Evolutionary conservation across 2,888 invertebrate genomes (phyloP).

Genomic region (Athalia cordata): DNA sequence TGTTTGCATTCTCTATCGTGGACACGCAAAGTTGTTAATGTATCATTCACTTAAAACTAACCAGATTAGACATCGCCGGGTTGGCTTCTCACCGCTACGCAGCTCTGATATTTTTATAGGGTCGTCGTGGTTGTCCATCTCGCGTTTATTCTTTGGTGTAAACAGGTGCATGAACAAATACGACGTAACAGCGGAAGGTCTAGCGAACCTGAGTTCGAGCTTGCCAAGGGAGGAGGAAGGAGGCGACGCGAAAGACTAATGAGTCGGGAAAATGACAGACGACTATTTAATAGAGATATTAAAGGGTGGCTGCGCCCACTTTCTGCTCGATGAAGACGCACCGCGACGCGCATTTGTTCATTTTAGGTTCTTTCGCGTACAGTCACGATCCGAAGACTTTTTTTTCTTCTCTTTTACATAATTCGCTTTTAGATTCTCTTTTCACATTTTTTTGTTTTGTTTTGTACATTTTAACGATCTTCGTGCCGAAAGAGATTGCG

Average conservation of each 20-base stretch:
- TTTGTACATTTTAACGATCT: background rate
- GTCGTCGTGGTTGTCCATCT: conserved; percentile 9
- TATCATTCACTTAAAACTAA: conserved; percentile 21
- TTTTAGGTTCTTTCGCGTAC: background rate
- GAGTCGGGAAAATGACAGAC: conserved; percentile 29
- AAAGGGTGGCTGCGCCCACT: background rate
- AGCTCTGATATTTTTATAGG: background rate
- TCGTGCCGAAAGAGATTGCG: background rate
- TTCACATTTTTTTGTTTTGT: background rate
- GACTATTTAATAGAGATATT: conserved; percentile 39
- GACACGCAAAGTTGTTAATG: background rate
- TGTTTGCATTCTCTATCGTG: background rate
- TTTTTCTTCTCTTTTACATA: background rate
- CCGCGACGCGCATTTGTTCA: background rate
- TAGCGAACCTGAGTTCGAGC: too few relatives aligned
- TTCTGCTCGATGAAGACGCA: background rate
- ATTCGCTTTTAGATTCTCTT: background rate
- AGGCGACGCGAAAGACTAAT: conserved; percentile 30
- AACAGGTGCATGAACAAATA: conserved; percentile 7
- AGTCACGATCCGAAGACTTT: too few relatives aligned
- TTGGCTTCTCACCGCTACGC: background rate
- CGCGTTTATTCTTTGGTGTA: background rate
- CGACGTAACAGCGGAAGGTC: too few relatives aligned
- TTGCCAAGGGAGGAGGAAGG: background rate
- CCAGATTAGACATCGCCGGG: conserved; percentile 2